A percentile compares a stretch with the other conserved stretches of the same genome.
Conservation (phyloP, 2,797 vertebrate species). For the Malurus leucopterus region DNA sequence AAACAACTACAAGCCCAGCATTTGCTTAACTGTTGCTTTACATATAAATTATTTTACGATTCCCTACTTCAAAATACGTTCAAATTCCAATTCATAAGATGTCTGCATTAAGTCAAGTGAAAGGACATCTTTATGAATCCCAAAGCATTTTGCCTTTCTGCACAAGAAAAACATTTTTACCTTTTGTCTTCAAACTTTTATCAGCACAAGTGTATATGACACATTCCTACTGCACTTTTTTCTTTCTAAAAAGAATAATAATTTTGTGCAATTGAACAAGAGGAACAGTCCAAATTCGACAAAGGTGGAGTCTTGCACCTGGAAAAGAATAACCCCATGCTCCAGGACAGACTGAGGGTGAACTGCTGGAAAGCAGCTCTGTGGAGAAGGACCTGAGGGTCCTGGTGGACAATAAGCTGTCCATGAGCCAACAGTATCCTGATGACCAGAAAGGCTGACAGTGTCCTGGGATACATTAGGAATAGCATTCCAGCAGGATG, state of each 20-base stretch:
- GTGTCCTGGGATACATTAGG: not conserved
- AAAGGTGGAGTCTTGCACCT: not conserved
- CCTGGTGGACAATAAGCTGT: too few relatives aligned
- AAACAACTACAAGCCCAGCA: not conserved
- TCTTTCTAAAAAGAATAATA: not conserved
- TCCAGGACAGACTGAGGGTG: not conserved
- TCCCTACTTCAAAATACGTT: not conserved
- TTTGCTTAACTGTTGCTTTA: not conserved
- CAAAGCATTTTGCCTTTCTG: not conserved
- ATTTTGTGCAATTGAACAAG: not conserved
- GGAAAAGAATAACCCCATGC: fast-evolving
- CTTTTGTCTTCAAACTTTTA: not conserved
- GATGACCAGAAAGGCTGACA: not conserved
- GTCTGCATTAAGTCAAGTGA: not conserved
- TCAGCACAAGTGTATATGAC: not conserved
- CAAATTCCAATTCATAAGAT: not conserved
- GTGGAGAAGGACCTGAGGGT: not conserved
- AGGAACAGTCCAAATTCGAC: not conserved
- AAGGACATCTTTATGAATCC: not conserved
- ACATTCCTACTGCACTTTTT: not conserved
- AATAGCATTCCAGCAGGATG: not conserved
- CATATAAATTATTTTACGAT: not conserved
- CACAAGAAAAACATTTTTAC: not conserved
- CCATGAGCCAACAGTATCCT: not conserved
- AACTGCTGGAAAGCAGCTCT: not conserved